Base-by-base conservation (phyloP, 2,113 vertebrate species). In the Entelurus aequoreus region DNA sequence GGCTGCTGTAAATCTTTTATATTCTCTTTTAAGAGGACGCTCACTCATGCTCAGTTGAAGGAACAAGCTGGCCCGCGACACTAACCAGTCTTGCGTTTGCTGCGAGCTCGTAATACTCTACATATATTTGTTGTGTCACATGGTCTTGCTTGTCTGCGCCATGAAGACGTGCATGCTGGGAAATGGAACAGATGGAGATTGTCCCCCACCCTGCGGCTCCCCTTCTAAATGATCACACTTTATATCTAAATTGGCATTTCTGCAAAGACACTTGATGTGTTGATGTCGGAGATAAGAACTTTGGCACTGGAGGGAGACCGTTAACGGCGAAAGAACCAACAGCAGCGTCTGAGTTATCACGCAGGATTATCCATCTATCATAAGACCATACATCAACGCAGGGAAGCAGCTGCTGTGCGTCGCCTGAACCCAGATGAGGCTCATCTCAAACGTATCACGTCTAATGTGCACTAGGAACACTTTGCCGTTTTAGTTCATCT, bases 301-400 rank as follows among this genome's bases (percentile, higher is more conserved):
- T 66, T 60, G 44, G 54, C 54, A 12, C 40, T 62, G 38, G 11
- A 65, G 51, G 63, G 53, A 57, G n/a, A 44, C 42, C 12, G 69
- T 63, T 62, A 54, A n/a, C 48, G 60, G 50, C 46, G 5, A 4
- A 13, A 52, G 40, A 48, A 60, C 58, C 21, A 40, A 6, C 50
- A 58, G 48, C 40, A 19, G 14, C 56, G 2, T 67, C 55, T 65
- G 63, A 66, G 60, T 48, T 36, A 37, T 58, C 53, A 48, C 64
- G 61, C 51, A 35, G 65, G 12, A 14, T 84, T 86, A 91, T 90
- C 89, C 6, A 48, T 53, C 66, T 28, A 86, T 88, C 84, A 85
- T 72, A 75, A 86, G 77, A 86, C 49, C 78, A 63, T 19, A 53
- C 84, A 88, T 90, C 63, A 85, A 78, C 83, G 75, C 71, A 75